phyloP scores from a whole-genome alignment of 2,888 invertebrate genomes.

The Eledona agricola region DNA sequence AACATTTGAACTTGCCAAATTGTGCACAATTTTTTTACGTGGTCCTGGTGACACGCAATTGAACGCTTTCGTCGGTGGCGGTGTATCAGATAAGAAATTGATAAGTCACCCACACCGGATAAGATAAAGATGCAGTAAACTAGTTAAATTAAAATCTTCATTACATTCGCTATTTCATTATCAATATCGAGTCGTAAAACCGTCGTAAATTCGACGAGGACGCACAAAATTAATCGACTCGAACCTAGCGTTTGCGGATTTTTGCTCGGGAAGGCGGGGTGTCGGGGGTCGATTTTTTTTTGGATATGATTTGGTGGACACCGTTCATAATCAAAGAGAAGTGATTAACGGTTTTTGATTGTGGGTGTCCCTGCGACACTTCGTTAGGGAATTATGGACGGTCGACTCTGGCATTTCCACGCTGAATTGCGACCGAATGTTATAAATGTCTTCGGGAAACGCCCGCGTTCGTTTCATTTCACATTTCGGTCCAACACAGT shows the following conservation, averaged over 20 bases:
- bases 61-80: no score
- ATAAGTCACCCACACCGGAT: constrained; percentile 25
- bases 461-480: no score
- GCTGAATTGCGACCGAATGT: no score
- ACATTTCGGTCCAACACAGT: no score
- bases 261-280: constrained; percentile 6
- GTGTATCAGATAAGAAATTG: constrained; percentile 17
- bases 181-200: constrained; percentile 43
- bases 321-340: constrained; percentile 7
- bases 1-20: no score
- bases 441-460: no score
- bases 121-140: constrained; percentile 45
- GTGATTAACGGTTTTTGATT: constrained; percentile 11
- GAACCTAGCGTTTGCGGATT: background rate
- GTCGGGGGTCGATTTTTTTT: no score
- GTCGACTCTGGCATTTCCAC: no score
- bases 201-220: constrained; percentile 41
- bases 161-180: constrained; percentile 49
- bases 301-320: background rate
- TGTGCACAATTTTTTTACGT: no score
- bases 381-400: no score
- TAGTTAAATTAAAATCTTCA: constrained; percentile 50
- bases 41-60: no score
- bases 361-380: no score
- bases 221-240: constrained; percentile 14